phyloP scores from a whole-genome alignment of 1,140 invertebrate genomes.

The Drosophila navojoa region DNA sequence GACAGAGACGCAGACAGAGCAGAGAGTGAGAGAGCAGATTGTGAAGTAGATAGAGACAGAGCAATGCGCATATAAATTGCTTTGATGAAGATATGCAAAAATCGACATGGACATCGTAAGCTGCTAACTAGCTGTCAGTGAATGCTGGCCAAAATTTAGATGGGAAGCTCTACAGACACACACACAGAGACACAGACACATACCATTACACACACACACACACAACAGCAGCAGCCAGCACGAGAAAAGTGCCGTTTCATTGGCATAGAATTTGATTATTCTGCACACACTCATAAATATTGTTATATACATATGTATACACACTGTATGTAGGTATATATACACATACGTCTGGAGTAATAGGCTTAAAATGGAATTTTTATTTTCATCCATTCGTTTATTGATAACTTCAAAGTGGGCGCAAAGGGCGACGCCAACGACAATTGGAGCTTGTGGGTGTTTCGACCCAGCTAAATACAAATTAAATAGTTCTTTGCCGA shows the following conservation, averaged over 20 bases:
- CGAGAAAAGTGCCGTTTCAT: not conserved
- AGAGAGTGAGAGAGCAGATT: not conserved
- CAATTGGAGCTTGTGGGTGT: not conserved
- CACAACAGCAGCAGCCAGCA: not conserved
- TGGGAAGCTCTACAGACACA: not conserved
- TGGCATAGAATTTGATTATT: constrained; percentile 4
- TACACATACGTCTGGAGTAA: constrained; percentile 2
- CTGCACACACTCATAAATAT: not conserved
- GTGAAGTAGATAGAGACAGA: not conserved
- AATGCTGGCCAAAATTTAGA: constrained; percentile 8
- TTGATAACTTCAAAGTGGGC: constrained; percentile 16
- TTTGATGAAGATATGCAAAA: constrained; percentile 51
- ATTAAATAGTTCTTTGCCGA: no score
- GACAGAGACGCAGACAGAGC: not conserved
- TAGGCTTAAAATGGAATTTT: constrained; percentile 40
- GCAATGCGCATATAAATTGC: constrained; percentile 51
- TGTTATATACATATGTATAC: not conserved
- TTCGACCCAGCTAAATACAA: no score
- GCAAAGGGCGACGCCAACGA: not conserved
- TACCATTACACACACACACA: not conserved
- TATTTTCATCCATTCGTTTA: constrained; percentile 42
- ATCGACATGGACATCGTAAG: constrained; percentile 39
- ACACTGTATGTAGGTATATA: not conserved
- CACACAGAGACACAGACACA: not conserved
- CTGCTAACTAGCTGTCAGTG: constrained; percentile 29